phyloP scores from a whole-genome alignment of 2,888 invertebrate genomes.

The Melanostoma mellinum region DNA sequence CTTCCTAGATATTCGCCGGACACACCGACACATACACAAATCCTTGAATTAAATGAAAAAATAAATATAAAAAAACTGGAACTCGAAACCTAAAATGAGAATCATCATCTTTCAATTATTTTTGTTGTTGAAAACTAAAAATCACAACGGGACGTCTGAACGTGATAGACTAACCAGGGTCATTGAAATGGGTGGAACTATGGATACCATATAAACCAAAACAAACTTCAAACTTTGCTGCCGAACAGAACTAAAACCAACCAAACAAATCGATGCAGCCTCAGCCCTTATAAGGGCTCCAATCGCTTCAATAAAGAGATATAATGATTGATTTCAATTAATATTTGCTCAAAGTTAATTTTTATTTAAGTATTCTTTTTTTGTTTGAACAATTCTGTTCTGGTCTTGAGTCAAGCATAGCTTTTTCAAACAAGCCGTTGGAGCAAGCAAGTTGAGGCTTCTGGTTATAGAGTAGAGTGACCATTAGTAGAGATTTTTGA shows the following conservation, averaged over 20 bases:
- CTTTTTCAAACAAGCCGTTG: too few species aligned
- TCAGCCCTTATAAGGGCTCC: constrained; percentile 81
- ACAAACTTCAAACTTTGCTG: constrained; percentile 50
- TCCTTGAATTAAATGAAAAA: background rate
- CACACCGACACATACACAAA: constrained; percentile 37
- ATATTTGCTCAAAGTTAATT: background rate
- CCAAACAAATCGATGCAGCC: constrained; percentile 44
- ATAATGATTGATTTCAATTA: constrained; percentile 47
- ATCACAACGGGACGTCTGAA: constrained; percentile 1
- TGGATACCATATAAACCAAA: constrained; percentile 31
- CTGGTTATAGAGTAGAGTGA: too few species aligned
- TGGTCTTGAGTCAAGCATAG: too few species aligned
- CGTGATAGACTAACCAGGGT: constrained; percentile 2
- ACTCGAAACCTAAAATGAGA: constrained; percentile 18
- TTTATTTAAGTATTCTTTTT: background rate
- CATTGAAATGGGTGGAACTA: constrained; percentile 25
- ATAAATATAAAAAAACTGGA: constrained; percentile 35
- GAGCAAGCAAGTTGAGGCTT: too few species aligned
- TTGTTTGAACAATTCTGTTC: too few species aligned
- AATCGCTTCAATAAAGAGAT: constrained; percentile 77
- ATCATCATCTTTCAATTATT: constrained; percentile 20
- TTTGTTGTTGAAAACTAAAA: constrained; percentile 31
- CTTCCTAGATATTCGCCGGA: constrained; percentile 67
- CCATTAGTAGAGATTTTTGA: too few species aligned
- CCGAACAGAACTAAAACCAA: constrained; percentile 13